Conservation (phyloP, 2,113 vertebrate genomes). For the Pedetes capensis region DNA sequence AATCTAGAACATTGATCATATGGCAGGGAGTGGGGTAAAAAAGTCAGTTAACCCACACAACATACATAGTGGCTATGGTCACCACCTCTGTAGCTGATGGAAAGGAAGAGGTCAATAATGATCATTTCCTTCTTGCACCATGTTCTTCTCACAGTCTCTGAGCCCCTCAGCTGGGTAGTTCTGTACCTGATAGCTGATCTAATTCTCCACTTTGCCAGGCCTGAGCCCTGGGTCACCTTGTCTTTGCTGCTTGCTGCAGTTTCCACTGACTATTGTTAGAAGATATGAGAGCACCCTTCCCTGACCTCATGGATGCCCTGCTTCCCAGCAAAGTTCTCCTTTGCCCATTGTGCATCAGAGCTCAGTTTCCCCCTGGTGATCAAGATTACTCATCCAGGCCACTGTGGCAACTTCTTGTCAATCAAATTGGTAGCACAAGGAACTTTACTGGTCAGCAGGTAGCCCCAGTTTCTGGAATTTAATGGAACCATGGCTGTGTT, state of each 20-base stretch:
- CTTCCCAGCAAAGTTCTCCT: neutral
- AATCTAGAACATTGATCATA: neutral
- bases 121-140: neutral
- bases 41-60: rapidly evolving
- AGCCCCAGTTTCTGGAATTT: neutral
- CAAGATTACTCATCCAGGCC: neutral
- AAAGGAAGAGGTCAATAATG: neutral
- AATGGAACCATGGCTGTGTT: neutral
- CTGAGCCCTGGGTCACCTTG: neutral
- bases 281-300: neutral
- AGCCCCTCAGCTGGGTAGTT: neutral
- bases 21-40: neutral
- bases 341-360: neutral
- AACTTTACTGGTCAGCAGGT: neutral
- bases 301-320: neutral
- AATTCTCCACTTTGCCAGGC: neutral
- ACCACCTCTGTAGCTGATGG: neutral
- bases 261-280: rapidly evolving
- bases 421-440: neutral
- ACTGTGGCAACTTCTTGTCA: neutral
- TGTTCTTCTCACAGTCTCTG: neutral
- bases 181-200: neutral
- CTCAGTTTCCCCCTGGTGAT: too few relatives aligned
- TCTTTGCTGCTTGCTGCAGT: too few relatives aligned
- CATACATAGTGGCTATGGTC: rapidly evolving